phyloP scores from a whole-genome alignment of 30 jellyfish, hydroid and myxozoan genomes.

The Turritopsis rubra region DNA sequence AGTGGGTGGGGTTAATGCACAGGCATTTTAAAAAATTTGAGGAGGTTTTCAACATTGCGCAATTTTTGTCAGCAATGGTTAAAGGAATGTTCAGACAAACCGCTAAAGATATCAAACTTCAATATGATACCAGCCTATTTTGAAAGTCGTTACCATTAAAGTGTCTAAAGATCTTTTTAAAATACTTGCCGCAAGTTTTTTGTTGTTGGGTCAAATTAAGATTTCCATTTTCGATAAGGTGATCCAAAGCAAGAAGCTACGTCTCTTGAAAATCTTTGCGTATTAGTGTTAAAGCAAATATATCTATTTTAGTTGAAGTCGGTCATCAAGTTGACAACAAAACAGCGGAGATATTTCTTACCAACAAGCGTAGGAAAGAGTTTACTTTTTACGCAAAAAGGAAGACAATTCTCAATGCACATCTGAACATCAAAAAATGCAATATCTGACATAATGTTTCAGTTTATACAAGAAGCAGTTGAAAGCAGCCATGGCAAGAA shows the following conservation, averaged over 20 bases:
- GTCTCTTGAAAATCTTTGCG: background rate
- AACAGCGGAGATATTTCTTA: background rate
- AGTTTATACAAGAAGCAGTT: background rate
- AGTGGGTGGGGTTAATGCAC: too few relatives aligned
- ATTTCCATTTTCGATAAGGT: background rate
- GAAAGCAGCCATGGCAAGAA: background rate
- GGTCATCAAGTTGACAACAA: background rate
- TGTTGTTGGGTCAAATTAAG: background rate
- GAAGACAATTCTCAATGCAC: too few relatives aligned
- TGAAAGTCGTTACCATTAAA: too few relatives aligned
- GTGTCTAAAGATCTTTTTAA: background rate
- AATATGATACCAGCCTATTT: too few relatives aligned
- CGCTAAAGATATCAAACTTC: background rate
- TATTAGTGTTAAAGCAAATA: background rate
- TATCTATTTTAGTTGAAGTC: background rate
- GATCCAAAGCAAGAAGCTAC: background rate
- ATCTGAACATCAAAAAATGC: too few relatives aligned
- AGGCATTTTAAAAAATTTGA: too few relatives aligned
- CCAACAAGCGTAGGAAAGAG: background rate
- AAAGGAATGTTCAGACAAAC: background rate
- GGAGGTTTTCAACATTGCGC: background rate
- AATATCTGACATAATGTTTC: background rate
- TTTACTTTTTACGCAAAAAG: background rate
- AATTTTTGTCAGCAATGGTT: background rate
- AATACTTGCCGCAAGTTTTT: background rate